Conservation (phyloP, 2,888 invertebrate species). For the Keiferia lycopersicella region DNA sequence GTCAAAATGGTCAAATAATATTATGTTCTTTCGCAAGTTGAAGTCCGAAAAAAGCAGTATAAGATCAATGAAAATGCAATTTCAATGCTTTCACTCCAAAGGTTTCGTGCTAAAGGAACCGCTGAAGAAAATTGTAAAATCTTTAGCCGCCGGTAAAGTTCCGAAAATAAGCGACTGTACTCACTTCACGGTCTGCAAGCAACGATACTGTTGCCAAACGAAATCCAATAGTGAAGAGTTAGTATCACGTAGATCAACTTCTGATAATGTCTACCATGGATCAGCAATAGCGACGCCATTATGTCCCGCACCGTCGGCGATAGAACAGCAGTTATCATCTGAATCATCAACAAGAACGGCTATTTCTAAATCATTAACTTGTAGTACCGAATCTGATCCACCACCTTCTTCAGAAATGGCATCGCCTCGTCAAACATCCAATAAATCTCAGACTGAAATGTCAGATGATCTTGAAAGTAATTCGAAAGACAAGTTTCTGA, state of each 20-base stretch:
- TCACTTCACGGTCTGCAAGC: not conserved
- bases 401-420: not conserved
- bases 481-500: not conserved
- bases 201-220: not conserved
- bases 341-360: not conserved
- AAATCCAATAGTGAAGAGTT: not conserved
- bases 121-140: not conserved
- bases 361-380: not conserved
- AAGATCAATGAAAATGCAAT: not conserved
- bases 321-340: not conserved
- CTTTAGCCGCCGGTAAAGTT: slow-evolving; percentile 1
- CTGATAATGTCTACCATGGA: not conserved
- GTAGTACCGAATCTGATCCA: not conserved
- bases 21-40: not conserved
- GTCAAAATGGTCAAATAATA: not conserved
- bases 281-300: not conserved
- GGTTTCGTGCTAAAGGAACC: not conserved
- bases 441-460: not conserved
- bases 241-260: not conserved
- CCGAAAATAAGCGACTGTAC: not conserved
- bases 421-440: not conserved
- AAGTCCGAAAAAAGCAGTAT: not conserved
- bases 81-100: not conserved
- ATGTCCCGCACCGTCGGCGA: no score
- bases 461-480: not conserved